Base-by-base conservation (phyloP, 1,140 invertebrate species). In the Sarcophaga peregrina region DNA sequence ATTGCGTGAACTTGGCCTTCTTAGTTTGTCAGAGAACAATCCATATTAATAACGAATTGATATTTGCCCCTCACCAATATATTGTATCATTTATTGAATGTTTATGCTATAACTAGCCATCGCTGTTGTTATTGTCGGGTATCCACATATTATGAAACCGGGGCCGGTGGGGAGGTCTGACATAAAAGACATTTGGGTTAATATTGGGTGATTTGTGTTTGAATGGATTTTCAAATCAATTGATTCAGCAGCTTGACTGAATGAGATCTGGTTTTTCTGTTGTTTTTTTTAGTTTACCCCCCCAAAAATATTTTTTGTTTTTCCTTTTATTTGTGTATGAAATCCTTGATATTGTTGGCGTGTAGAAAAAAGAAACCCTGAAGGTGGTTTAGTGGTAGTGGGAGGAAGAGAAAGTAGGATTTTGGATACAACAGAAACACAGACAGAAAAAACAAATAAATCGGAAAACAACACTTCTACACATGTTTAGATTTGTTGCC, bases 181-280 rank as follows among this genome's bases (percentile, higher is more conserved):
- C 20, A 68, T 68, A 25, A 20, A 68, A 68, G 17, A 68, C 8
- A 25, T 68, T 76, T 78, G 50, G 47, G 75, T 78, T 78, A 52
- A 78, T 78, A 78, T 78, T 50, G 75, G 75, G 75, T 78, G 75
- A 78, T 78, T 78, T 78, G 75, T 78, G 47, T 78, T 78, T 50
- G 17, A 78, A 78, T 78, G 75, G 75, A 78, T 78, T 78, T 78
- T 78, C 75, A 78, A 78, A 78, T 78, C 75, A 78, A 78, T 78
- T 78, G 75, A 52, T 78, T 78, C 75, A 52, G 75, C 75, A 78
- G 75, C 75, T 78, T 78, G 75, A 78, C 75, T 20, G 75, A 78
- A 78, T 78, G 75, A 78, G 75, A 48, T 50, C 20, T 78, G 50
- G 50, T 78, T 50, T 78, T 78, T 25, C 17, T 6, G n/a, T 17